Evolutionary conservation across 1,140 invertebrate species (phyloP).

Genomic region (Drosophila ambigua): DNA sequence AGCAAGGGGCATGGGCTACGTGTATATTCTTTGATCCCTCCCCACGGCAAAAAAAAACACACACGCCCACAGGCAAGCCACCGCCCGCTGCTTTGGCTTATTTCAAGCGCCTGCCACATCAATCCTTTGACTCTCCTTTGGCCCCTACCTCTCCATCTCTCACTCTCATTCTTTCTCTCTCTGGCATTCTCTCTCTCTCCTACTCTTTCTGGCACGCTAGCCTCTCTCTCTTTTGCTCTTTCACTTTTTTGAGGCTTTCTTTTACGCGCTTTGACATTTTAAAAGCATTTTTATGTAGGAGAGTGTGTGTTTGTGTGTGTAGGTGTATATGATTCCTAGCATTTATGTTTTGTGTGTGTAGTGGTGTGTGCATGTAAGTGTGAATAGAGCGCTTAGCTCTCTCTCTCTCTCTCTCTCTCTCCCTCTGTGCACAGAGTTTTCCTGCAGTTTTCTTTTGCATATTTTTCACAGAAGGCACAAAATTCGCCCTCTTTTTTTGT

Average conservation of each 20-base stretch:
- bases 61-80: too few species aligned
- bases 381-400: constrained; percentile 51
- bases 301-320: constrained; percentile 1
- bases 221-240: constrained; percentile 6
- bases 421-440: constrained; percentile 5
- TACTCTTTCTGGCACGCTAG: neutral
- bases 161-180: neutral
- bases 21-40: neutral
- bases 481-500: constrained; percentile 32
- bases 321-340: constrained; percentile 38
- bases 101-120: constrained; percentile 67
- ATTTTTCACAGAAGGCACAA: constrained; percentile 27
- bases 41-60: too few species aligned
- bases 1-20: neutral
- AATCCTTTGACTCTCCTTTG: constrained; percentile 66
- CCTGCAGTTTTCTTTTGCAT: constrained; percentile 18
- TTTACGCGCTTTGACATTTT: constrained; percentile 80
- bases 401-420: neutral
- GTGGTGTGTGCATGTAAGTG: constrained; percentile 25
- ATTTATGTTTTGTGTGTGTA: constrained; percentile 31
- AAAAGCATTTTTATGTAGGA: constrained; percentile 78
- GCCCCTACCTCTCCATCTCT: neutral
- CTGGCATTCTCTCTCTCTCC: neutral
- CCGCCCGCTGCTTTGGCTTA: constrained; percentile 27
- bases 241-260: constrained; percentile 40